Evolutionary conservation across 1,140 invertebrate species (phyloP), one percentile per base, ranked within the genome.

Genomic region (Penaeus chinensis): DNA sequence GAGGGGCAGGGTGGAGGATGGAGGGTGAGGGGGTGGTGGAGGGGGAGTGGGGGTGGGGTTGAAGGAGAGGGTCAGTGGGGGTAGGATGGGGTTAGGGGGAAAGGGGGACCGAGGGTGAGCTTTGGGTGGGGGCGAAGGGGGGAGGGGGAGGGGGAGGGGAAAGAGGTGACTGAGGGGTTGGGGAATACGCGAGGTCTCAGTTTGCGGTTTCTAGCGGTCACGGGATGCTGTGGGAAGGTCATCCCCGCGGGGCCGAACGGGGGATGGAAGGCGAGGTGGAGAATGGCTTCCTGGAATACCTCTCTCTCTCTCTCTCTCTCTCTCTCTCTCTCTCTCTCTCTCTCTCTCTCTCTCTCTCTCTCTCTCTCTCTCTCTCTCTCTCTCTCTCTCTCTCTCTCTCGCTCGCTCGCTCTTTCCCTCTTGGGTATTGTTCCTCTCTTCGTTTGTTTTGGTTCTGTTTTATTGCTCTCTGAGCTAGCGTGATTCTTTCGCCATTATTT

Each of bases 251-350:
- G 54, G 77, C 19, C 42, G 20, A 47, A 54, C 61, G 42, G 24
- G 24, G 24, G 42, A 54, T 11, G 54, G 77, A 78, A 60, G 76
- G 24, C 42, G 76, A 47, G 76, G 42, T 16, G 76, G 60, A 24
- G 76, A 78, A 7, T 24, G 74, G 32, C 32, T 37, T 77, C 37
- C 54, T 37, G 37, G 74, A 47, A 54, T 77, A 54, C 18, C 37
- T 77, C 37, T 77, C 37, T 77, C 37, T 77, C 37, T 77, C 42
- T 78, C 42, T 78, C 42, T 78, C 42, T 78, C 42, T 78, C 42
- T 78, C 42, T 78, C 20, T 37, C 76, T 47, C 61, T 60, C 61
- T 60, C 32, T 22, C n/a, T n/a, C 76, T 32, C 42, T 60, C 76
- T 22, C n/a, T 24, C 76, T 47, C 61, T 47, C 61, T 47, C 77